Conservation (phyloP, 2,113 vertebrate species). For the Excalfactoria chinensis region DNA sequence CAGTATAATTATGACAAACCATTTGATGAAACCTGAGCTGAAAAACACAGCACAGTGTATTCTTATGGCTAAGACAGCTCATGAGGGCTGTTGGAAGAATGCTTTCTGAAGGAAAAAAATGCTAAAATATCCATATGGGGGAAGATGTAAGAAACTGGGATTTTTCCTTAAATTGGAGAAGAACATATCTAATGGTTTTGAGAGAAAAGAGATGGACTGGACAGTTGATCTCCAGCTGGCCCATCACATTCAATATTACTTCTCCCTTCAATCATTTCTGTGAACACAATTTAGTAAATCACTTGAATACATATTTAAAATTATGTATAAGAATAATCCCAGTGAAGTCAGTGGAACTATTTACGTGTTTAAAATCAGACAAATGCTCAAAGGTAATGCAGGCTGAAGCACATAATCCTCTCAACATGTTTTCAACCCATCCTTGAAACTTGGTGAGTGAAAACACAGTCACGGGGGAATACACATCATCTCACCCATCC, state of each 20-base stretch:
- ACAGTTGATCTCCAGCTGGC: background rate
- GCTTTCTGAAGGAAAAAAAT: background rate
- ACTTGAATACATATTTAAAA: background rate
- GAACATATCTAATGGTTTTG: background rate
- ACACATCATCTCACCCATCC: background rate
- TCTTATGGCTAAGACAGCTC: background rate
- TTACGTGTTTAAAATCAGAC: constrained; percentile 31
- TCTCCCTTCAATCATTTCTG: background rate
- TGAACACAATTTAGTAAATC: background rate
- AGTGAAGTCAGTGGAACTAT: constrained; percentile 24
- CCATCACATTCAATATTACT: background rate
- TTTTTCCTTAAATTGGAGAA: background rate
- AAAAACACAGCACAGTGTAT: background rate
- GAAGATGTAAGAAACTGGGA: background rate
- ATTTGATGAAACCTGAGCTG: constrained; percentile 22
- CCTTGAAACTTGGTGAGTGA: background rate
- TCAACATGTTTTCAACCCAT: background rate
- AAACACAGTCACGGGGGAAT: background rate
- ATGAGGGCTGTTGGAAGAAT: background rate
- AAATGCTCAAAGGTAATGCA: background rate
- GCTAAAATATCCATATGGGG: background rate
- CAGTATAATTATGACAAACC: background rate
- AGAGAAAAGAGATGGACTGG: background rate
- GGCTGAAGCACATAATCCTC: constrained; percentile 22
- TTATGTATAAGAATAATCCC: background rate